Evolutionary conservation across 2,888 invertebrate species (phyloP).

Genomic region (Drosophila multiciliata): DNA sequence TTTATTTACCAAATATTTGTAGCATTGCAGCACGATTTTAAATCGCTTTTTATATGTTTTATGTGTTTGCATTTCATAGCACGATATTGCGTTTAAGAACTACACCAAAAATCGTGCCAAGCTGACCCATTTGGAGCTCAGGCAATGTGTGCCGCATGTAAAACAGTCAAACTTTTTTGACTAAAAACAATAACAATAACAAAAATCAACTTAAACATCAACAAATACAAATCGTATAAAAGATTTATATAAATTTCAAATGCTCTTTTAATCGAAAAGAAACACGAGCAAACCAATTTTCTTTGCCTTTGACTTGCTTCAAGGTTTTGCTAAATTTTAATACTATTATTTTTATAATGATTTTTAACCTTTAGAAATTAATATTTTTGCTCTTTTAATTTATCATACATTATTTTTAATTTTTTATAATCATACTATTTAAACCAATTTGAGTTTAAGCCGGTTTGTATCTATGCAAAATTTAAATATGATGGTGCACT

Average conservation of each 20-base stretch:
- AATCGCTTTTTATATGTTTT: slow-evolving; percentile 52
- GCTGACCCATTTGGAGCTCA: slow-evolving; percentile 58
- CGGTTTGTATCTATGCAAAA: not conserved
- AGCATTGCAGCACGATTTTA: slow-evolving; percentile 66
- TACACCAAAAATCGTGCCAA: slow-evolving; percentile 61
- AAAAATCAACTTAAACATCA: slow-evolving; percentile 37
- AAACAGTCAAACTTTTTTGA: slow-evolving; percentile 51
- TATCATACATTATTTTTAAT: not conserved
- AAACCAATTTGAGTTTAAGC: not conserved
- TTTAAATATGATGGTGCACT: not conserved
- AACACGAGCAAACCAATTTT: not conserved
- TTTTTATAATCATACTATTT: not conserved
- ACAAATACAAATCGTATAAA: slow-evolving; percentile 26
- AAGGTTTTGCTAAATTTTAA: not conserved
- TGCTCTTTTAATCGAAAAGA: slow-evolving; percentile 17
- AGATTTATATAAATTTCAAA: slow-evolving; percentile 14
- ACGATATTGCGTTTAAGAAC: slow-evolving; percentile 67
- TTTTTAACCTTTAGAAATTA: not conserved
- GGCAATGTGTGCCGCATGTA: slow-evolving; percentile 42
- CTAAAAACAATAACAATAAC: slow-evolving; percentile 51
- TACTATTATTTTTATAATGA: not conserved
- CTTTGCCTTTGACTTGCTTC: not conserved
- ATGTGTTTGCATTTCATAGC: slow-evolving; percentile 60
- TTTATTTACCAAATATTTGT: slow-evolving; percentile 64
- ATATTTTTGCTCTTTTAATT: not conserved